phyloP scores from a whole-genome alignment of 2,888 invertebrate genomes.

The Xanthostigma xanthostigma region DNA sequence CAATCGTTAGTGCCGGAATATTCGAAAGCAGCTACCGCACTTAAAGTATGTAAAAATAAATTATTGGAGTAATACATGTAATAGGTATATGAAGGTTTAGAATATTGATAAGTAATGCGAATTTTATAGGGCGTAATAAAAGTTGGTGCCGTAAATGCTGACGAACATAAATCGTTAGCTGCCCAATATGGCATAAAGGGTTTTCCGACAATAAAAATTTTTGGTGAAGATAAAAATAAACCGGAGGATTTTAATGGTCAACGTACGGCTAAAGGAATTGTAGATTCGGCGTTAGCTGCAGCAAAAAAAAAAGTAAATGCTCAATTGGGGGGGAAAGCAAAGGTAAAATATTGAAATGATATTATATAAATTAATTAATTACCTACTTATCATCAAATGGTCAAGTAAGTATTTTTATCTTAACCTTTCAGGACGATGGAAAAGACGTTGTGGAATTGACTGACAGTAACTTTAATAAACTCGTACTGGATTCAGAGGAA shows the following conservation, averaged over 20 bases:
- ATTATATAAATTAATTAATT: no score
- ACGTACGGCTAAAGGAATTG: conserved; percentile 72
- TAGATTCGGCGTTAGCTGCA: conserved; percentile 71
- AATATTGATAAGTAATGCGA: conserved; percentile 8
- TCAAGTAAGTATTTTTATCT: neutral
- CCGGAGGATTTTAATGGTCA: conserved; percentile 75
- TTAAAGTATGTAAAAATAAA: conserved; percentile 48
- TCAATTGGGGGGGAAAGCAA: conserved; percentile 45
- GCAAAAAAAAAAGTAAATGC: conserved; percentile 57
- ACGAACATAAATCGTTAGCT: conserved; percentile 70
- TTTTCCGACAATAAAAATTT: conserved; percentile 94
- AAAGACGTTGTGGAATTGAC: conserved; percentile 82
- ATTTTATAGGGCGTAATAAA: conserved; percentile 72
- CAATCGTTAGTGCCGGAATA: conserved; percentile 84
- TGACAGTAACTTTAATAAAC: conserved; percentile 86
- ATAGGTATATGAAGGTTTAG: neutral
- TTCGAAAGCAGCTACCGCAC: conserved; percentile 78
- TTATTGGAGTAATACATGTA: neutral
- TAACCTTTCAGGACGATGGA: conserved; percentile 22
- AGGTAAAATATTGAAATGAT: conserved; percentile 5
- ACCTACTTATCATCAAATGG: conserved; percentile 3
- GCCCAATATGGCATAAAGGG: conserved; percentile 71
- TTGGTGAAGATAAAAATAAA: conserved; percentile 66
- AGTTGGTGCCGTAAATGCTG: conserved; percentile 89
- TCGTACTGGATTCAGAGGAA: conserved; percentile 84